Base-by-base conservation (phyloP, 2,113 vertebrate species). In the Festucalex cinctus region DNA sequence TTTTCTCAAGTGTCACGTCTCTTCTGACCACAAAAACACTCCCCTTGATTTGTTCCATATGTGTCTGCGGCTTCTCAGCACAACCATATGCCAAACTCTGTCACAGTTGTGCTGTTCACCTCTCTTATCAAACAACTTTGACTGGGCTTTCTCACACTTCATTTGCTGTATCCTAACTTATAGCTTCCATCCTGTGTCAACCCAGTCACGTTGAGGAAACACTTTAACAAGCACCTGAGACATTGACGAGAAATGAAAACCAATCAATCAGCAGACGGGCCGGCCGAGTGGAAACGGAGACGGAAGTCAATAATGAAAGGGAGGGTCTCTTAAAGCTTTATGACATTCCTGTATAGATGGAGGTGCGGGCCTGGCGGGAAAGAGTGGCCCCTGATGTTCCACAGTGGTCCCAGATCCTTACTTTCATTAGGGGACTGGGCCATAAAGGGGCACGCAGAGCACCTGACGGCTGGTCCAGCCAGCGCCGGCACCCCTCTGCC, bases 321-420 rank as follows among this genome's bases (percentile, higher is more conserved):
- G 66, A 26, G 64, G 92, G 91, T 91, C 93, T 93, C 93, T 95
- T 94, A 94, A 95, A 94, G 88, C 93, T 95, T 96, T 94, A 95
- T 90, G 90, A 90, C 94, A 94, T 95, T 95, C 94, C 93, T 93
- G 90, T 92, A 93, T 89, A 89, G 86, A 86, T 91, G 91, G 90
- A 71, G 68, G 87, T 89, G 80, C 84, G 89, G 83, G 89, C 70
- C 92, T 94, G 93, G 92, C 92, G 90, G 91, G 92, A 83, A 89
- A 74, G 86, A 89, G 90, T 90, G 90, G 92, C 91, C 91, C 95
- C 93, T 95, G 94, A 96, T 94, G 93, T 95, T 93, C 91, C 86
- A 90, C 92, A 92, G 93, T 72, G 90, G 65, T 83, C 92, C 90
- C 92, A 92, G 91, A 92, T 90, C 86, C 88, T 85, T 81, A 89